Evolutionary conservation across 2,113 vertebrate species (phyloP).

Genomic region (Muntiacus muntjak): DNA sequence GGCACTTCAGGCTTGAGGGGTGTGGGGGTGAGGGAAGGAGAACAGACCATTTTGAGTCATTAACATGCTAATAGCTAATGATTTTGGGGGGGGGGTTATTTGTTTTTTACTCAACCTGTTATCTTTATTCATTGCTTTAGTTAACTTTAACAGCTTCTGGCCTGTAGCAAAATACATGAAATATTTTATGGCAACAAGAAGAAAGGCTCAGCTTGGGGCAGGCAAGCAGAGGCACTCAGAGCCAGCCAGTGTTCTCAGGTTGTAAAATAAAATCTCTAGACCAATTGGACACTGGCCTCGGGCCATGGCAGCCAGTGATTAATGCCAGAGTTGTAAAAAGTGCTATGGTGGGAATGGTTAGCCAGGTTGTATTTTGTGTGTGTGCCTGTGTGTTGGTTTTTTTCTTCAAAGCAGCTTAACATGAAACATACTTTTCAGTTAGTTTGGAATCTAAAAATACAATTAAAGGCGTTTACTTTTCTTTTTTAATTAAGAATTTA

Average conservation of each 20-base stretch:
- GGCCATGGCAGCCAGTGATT: slow-evolving; percentile 63
- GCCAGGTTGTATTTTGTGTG: slow-evolving; percentile 9
- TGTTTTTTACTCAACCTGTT: neutral
- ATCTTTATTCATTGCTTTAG: slow-evolving; percentile 55
- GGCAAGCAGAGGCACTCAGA: slow-evolving; percentile 56
- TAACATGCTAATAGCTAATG: neutral
- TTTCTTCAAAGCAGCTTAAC: slow-evolving; percentile 60
- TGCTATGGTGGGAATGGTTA: slow-evolving; percentile 29
- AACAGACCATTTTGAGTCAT: neutral
- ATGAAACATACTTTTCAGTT: slow-evolving; percentile 55
- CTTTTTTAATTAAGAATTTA: slow-evolving; percentile 60
- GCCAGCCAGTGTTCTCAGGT: slow-evolving; percentile 70
- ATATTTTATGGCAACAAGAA: slow-evolving; percentile 22
- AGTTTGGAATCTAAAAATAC: slow-evolving; percentile 56
- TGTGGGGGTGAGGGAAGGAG: neutral
- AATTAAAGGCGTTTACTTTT: slow-evolving; percentile 58
- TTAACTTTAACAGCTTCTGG: slow-evolving; percentile 54
- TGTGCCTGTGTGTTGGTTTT: neutral
- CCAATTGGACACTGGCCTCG: slow-evolving; percentile 66
- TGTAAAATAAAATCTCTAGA: slow-evolving; percentile 75
- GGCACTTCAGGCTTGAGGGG: neutral
- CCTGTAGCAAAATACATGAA: slow-evolving; percentile 39
- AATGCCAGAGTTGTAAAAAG: slow-evolving; percentile 70
- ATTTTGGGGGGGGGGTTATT: neutral
- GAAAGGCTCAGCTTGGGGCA: slow-evolving; percentile 52